These are phyloP conservation scores for Bembecia ichneumoniformis DNA, from an alignment of 2,888 invertebrate species.

Conservation along the genomic window DNA sequence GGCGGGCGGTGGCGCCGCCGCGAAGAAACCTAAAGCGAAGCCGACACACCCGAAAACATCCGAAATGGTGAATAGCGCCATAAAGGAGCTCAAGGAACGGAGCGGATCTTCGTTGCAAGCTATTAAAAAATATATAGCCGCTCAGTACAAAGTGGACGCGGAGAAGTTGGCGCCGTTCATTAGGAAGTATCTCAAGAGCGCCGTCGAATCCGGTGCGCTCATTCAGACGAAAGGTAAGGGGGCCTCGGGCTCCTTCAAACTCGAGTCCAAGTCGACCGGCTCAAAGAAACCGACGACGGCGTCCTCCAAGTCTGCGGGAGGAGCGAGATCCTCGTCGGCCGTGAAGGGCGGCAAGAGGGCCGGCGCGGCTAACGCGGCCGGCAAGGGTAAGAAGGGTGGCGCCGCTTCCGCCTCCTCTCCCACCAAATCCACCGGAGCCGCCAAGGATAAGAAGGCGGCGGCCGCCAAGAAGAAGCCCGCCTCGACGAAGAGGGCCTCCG, in stretches of 20 bases:
- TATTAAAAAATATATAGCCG: slow-evolving; percentile 46
- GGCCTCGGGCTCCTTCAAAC: slow-evolving; percentile 49
- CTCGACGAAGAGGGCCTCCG: slow-evolving; percentile 5
- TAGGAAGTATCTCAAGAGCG: slow-evolving; percentile 41
- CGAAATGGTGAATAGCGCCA: slow-evolving; percentile 42
- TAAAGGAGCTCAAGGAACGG: slow-evolving; percentile 33
- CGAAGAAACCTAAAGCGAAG: slow-evolving; percentile 35
- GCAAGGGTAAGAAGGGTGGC: no score
- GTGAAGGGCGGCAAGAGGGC: no score
- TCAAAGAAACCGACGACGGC: no score
- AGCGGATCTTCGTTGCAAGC: slow-evolving; percentile 55
- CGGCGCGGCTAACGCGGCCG: no score
- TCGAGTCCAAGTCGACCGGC: slow-evolving; percentile 20
- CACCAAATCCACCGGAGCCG: no score
- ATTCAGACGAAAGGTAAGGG: slow-evolving; percentile 48
- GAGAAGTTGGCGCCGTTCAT: slow-evolving; percentile 40
- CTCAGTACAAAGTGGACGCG: slow-evolving; percentile 34
- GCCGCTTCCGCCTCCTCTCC: no score
- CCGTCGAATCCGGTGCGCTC: slow-evolving; percentile 42
- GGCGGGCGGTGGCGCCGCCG: slow-evolving; percentile 11
- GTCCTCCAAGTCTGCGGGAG: no score
- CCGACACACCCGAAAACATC: slow-evolving; percentile 39
- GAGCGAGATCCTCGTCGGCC: no score
- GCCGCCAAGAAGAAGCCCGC: no score
- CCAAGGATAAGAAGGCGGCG: no score